phyloP scores from a whole-genome alignment of 2,888 invertebrate species.

The Agrochola lota region DNA sequence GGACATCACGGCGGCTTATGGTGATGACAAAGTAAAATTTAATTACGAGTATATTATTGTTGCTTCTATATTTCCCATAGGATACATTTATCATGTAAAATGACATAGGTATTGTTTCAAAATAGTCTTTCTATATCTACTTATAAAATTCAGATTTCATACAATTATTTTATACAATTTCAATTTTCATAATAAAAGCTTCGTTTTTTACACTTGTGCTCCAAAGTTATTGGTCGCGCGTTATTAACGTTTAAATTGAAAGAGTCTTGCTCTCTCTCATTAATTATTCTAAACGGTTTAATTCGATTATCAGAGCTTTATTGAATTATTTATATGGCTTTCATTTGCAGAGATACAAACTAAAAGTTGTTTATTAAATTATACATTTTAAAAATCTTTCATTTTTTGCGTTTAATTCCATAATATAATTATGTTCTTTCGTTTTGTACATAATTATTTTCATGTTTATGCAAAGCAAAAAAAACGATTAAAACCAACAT shows the following conservation, averaged over 20 bases:
- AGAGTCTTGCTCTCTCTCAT: conserved; percentile 21
- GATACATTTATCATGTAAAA: too few species aligned
- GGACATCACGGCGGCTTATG: too few species aligned
- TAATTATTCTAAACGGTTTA: conserved; percentile 39
- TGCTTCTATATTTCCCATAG: too few species aligned
- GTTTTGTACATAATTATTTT: not conserved
- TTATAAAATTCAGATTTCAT: too few species aligned
- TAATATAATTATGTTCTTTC: not conserved
- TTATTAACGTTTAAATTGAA: conserved; percentile 50
- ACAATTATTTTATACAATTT: not conserved
- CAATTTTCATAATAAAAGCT: not conserved
- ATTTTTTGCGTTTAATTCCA: not conserved
- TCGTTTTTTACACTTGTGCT: conserved; percentile 4
- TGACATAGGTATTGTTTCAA: too few species aligned
- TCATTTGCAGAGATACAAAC: not conserved
- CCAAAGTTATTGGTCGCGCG: conserved; percentile 21
- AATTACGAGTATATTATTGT: too few species aligned
- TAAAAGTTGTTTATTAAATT: not conserved
- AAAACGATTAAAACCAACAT: not conserved
- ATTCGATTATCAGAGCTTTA: conserved; percentile 36
- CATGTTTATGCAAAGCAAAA: too few species aligned
- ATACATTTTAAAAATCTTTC: not conserved
- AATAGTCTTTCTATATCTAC: too few species aligned
- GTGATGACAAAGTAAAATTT: too few species aligned
- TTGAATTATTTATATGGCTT: conserved; percentile 13